A percentile compares a stretch with the other conserved stretches of the same genome.
These are phyloP conservation scores for Leptinotarsa undecemlineata DNA, from an alignment of 1,140 invertebrate species.

Conservation along the genomic window DNA sequence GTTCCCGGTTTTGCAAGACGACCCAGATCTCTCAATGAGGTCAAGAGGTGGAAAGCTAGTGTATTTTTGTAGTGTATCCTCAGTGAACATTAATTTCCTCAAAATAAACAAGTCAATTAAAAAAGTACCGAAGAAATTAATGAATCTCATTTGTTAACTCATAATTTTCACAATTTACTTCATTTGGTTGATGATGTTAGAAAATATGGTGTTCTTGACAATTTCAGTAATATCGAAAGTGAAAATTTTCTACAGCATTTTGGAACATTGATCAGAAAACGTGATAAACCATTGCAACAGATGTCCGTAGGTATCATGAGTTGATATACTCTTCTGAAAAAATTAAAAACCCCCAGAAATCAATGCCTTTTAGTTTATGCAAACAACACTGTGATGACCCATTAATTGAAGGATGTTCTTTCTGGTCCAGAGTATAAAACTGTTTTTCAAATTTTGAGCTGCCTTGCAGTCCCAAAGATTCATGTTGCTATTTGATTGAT, in stretches of 20 bases:
- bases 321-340: neutral
- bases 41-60: conserved; percentile 49
- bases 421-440: neutral
- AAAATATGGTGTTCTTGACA: conserved; percentile 7
- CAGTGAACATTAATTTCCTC: too few relatives aligned
- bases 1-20: conserved; percentile 48
- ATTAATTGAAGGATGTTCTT: neutral
- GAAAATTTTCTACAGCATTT: neutral
- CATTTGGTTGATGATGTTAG: conserved; percentile 13
- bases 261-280: conserved; percentile 6
- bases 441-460: neutral
- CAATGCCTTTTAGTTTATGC: neutral
- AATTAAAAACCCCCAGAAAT: neutral
- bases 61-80: too few relatives aligned
- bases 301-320: neutral
- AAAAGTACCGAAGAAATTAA: neutral
- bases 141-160: neutral
- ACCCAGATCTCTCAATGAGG: conserved; percentile 40
- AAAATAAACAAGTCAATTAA: too few relatives aligned
- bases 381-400: neutral
- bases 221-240: conserved; percentile 5
- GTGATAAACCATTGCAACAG: neutral
- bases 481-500: neutral
- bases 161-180: conserved; percentile 11
- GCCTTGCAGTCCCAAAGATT: neutral